These are phyloP conservation scores for Triops longicaudatus DNA, from an alignment of 1,140 invertebrate species.

Conservation along the genomic window DNA sequence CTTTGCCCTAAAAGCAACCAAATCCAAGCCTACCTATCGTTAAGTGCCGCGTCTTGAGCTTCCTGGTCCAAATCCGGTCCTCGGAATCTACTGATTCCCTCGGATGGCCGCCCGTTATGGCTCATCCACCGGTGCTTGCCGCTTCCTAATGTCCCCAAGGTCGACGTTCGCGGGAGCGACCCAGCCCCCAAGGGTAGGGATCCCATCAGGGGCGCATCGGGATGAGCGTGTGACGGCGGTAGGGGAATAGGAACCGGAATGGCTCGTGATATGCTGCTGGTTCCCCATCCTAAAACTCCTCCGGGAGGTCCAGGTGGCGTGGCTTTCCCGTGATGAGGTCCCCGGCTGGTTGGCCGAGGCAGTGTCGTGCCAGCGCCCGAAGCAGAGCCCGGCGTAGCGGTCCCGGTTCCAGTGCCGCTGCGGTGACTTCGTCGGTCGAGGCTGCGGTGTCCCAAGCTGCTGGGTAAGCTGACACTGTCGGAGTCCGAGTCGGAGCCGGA, in stretches of 20 bases:
- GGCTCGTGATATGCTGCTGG: not conserved
- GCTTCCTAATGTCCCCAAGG: not conserved
- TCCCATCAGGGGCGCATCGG: not conserved
- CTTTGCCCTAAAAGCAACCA: not conserved
- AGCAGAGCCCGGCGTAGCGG: not conserved
- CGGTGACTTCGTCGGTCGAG: not conserved
- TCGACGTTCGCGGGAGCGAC: not conserved
- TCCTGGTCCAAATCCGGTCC: constrained; percentile 10
- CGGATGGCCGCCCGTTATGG: not conserved
- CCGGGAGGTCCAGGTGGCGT: not conserved
- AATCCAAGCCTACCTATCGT: constrained; percentile 10
- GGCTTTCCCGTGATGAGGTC: not conserved
- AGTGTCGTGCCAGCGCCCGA: not conserved
- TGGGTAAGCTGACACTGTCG: not conserved
- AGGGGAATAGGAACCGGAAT: not conserved
- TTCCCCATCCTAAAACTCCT: not conserved
- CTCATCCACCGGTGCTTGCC: constrained; percentile 9
- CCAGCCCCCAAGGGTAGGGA: not conserved
- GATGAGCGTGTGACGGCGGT: not conserved
- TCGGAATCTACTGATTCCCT: not conserved
- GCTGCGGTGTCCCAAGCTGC: not conserved
- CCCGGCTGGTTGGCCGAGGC: not conserved
- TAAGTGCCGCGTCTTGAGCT: not conserved
- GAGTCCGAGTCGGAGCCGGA: not conserved
- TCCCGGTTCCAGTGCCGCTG: not conserved